Evolutionary conservation across 2,888 invertebrate species (phyloP), one percentile per base, ranked within the genome.

Genomic region (Cotesia congregata): DNA sequence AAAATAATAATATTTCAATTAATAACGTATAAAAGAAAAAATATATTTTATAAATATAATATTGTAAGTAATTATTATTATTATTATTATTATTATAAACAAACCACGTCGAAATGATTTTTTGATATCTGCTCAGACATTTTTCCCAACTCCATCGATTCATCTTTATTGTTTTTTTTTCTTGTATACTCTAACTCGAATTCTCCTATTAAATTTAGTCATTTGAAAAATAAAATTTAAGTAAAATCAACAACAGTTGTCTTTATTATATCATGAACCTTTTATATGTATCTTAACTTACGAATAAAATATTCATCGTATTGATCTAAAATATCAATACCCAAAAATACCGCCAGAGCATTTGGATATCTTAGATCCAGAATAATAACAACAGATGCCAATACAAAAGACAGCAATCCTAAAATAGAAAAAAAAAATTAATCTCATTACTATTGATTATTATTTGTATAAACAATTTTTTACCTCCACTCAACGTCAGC

Each of bases 401-500:
- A 77, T 6, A 90, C 7, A 0, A 91, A 68, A 80, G 91, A 91
- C 2, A 91, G n/a, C 2, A 91, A 67, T 39, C 92, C 92, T 91
- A 83, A 17, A 75, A 12, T 61, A 38, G 40, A 41, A 60, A 12
- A 38, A 38, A 74, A 74, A 17, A 67, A 67, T 40, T 64, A 15
- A 59, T 70, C 1, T 62, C 6, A 15, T 30, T 30, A n/a, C 17
- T 20, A 39, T 38, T n/a, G 0, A 62, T 62, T 1, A 5, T 60
- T 60, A n/a, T 12, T 20, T 41, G 5, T 4, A 9, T 7, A 50
- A 50, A 50, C 7, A 30, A 60, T 39, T 62, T 39, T 62, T 84
- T 84, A 92, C 92, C 92, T 79, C 90, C 90, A 41, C 86, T 73
- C 2, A 92, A 84, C 12, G 91, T 91, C 61, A 92, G 81, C 90